Conservation (phyloP, 2,113 vertebrate species). For the Amblyornis subalaris region DNA sequence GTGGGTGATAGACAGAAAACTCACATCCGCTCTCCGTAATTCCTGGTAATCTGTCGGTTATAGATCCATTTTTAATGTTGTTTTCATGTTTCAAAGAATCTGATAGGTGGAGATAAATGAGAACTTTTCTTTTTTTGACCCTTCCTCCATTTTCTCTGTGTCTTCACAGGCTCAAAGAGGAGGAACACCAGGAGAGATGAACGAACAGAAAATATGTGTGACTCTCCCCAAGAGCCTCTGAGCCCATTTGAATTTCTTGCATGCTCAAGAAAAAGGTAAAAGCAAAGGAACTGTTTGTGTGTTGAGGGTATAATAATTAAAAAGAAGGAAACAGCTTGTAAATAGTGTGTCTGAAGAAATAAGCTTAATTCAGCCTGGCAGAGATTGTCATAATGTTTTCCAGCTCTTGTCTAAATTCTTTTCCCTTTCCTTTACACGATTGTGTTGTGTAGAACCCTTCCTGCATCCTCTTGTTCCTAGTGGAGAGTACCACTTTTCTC, state of each 20-base stretch:
- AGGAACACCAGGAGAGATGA: background rate
- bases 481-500: background rate
- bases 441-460: background rate
- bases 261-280: background rate
- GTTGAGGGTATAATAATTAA: background rate
- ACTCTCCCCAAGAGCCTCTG: background rate
- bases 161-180: background rate
- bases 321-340: background rate
- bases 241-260: background rate
- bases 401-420: background rate
- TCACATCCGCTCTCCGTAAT: background rate
- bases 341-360: background rate
- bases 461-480: background rate
- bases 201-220: background rate
- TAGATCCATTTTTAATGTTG: background rate
- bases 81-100: background rate
- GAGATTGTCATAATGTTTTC: background rate
- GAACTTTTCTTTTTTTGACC: background rate
- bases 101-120: background rate
- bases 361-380: background rate
- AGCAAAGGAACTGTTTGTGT: background rate
- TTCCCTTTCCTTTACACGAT: background rate
- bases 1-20: background rate
- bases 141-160: background rate
- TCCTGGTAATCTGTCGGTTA: background rate